phyloP scores from a whole-genome alignment of 2,113 vertebrate genomes.

The Phylloscopus trochilus region DNA sequence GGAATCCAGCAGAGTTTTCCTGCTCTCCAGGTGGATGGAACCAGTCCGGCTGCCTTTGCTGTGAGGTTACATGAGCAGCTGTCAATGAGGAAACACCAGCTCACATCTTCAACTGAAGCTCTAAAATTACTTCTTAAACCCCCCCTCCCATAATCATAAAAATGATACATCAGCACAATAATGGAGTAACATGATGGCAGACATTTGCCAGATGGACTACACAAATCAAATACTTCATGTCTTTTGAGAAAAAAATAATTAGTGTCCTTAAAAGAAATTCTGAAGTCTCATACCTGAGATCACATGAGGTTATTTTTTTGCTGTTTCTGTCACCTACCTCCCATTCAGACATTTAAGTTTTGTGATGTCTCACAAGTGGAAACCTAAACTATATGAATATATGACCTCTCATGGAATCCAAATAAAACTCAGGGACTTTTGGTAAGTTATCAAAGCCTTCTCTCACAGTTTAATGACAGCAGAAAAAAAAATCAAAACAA shows the following conservation, averaged over 20 bases:
- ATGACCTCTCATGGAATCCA: neutral
- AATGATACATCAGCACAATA: neutral
- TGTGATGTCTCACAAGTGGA: fast-evolving
- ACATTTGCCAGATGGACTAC: neutral
- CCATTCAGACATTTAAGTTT: neutral
- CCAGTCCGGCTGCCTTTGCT: neutral
- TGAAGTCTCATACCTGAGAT: neutral
- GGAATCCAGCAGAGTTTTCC: neutral
- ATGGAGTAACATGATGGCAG: neutral
- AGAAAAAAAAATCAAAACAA: neutral
- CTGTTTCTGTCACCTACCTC: neutral
- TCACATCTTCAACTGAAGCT: neutral
- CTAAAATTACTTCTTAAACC: neutral
- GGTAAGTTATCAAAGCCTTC: neutral
- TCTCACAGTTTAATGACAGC: neutral
- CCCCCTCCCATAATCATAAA: fast-evolving
- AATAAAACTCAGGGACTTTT: neutral
- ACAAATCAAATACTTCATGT: neutral
- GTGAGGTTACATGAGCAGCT: fast-evolving
- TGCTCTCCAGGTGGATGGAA: fast-evolving
- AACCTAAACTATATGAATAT: neutral
- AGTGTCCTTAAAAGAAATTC: neutral
- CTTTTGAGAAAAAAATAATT: neutral
- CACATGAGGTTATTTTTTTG: neutral
- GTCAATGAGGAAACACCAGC: neutral